These are phyloP conservation scores for Drosophila sechellia DNA, from an alignment of 1,140 invertebrate genomes.

Conservation along the genomic window DNA sequence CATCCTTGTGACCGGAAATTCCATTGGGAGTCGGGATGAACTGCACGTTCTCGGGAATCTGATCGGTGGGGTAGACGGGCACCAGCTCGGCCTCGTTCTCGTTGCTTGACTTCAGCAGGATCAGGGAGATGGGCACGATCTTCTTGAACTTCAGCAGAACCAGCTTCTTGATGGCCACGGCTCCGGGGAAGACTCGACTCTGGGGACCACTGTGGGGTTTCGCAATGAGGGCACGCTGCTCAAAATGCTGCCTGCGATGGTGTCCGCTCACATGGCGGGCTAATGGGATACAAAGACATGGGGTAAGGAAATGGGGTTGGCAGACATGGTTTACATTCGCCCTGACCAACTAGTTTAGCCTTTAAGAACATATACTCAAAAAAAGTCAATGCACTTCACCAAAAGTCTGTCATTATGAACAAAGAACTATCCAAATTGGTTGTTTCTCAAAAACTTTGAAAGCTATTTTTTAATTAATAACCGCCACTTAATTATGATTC, in stretches of 20 bases:
- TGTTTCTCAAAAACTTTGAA: neutral
- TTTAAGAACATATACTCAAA: too few species aligned
- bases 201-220: constrained; percentile 62
- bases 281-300: neutral
- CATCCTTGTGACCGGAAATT: constrained; percentile 79
- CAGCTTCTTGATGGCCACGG: constrained; percentile 80
- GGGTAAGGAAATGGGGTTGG: neutral
- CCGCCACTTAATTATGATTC: neutral
- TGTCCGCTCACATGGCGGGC: constrained; percentile 67
- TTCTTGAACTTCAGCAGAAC: constrained; percentile 82
- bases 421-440: neutral
- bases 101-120: constrained; percentile 74
- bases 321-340: too few species aligned
- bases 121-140: constrained; percentile 78
- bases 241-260: constrained; percentile 40
- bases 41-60: constrained; percentile 78
- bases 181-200: constrained; percentile 74
- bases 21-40: constrained; percentile 81
- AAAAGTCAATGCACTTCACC: too few species aligned
- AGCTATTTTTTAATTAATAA: neutral
- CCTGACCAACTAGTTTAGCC: too few species aligned
- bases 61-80: constrained; percentile 78
- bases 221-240: constrained; percentile 54
- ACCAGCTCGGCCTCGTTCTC: constrained; percentile 80
- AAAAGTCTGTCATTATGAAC: too few species aligned